Evolutionary conservation across 92 coral and sea anemone species (phyloP).

Genomic region (Epizoanthus stellaris): DNA sequence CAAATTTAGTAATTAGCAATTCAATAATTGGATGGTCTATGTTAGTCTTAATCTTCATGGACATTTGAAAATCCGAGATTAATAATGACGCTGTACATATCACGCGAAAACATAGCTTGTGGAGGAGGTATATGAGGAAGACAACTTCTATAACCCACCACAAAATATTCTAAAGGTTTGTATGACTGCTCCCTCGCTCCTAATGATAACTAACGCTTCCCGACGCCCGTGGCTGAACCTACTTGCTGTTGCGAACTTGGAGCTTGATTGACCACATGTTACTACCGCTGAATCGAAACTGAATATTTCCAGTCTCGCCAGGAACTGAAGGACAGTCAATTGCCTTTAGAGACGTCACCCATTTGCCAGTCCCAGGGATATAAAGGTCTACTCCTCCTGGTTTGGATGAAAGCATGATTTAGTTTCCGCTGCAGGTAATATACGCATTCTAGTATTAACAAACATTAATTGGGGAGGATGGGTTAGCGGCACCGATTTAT

Average conservation of each 20-base stretch:
- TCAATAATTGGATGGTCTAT: no score
- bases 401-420: neutral
- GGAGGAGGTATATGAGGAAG: no score
- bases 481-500: neutral
- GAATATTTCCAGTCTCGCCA: slow-evolving; percentile 74
- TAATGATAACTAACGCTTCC: neutral
- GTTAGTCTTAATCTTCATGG: no score
- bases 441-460: neutral
- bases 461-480: no score
- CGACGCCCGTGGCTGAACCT: slow-evolving; percentile 11
- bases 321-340: slow-evolving; percentile 72
- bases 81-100: no score
- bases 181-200: neutral
- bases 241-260: slow-evolving; percentile 83
- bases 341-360: slow-evolving; percentile 76
- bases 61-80: no score
- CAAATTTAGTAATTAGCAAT: no score
- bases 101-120: no score
- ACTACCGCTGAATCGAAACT: slow-evolving; percentile 67
- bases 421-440: neutral
- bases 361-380: slow-evolving; percentile 71
- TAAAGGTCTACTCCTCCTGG: slow-evolving; percentile 81
- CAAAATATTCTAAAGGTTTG: neutral
- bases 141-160: no score
- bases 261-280: slow-evolving; percentile 75